Evolutionary conservation across 2,797 vertebrate genomes (phyloP), one percentile per base, ranked within the genome.

Genomic region (Thamnophis elegans): DNA sequence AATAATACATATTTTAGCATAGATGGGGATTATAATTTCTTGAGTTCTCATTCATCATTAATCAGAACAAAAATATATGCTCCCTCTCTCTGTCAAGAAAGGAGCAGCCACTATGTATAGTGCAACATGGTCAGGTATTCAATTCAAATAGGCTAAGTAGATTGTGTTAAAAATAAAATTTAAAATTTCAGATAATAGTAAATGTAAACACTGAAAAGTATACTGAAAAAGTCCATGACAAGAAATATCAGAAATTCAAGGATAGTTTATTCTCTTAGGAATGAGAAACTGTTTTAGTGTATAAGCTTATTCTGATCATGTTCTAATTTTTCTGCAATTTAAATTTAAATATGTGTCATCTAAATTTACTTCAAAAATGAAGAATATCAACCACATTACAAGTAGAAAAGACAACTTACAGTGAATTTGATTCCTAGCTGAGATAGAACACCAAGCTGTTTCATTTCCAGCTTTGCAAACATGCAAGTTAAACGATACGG

Each of bases 381-480:
- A 47, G 73, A 42, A 82, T 25, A 82, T 25, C 73, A 82, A 25
- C 9, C 36, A 89, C 6, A 25, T 14, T 2, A 82, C 59, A 9
- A 85, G 9, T 26, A 54, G 25, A 68, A 62, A n/a, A 58, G 20
- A 32, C 18, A 60, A 96, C 98, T 98, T 97, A 99, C 99, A 90
- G 98, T 99, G 95, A 99, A 99, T 95, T 99, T 99, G 95, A 99
- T 95, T 93, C 99, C 99, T 82, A 98, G 98, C 88, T 98, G 98
- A 54, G 98, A 97, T 10, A 94, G 97, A 91, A 98, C 97, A 85
- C 98, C 98, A 93, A 98, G 98, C 93, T 99, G 99, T 95, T 99
- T 99, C 96, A 99, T 99, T 97, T 99, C 99, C 94, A 99, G 97
- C 95, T 99, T 99, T 94, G 99, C 98, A 97, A 99, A 97, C 98